Percentiles rank a stretch among this genome's conserved stretches.
These are phyloP conservation scores for Hippopotamus amphibius DNA, from an alignment of 2,113 vertebrate species.

Conservation along the genomic window DNA sequence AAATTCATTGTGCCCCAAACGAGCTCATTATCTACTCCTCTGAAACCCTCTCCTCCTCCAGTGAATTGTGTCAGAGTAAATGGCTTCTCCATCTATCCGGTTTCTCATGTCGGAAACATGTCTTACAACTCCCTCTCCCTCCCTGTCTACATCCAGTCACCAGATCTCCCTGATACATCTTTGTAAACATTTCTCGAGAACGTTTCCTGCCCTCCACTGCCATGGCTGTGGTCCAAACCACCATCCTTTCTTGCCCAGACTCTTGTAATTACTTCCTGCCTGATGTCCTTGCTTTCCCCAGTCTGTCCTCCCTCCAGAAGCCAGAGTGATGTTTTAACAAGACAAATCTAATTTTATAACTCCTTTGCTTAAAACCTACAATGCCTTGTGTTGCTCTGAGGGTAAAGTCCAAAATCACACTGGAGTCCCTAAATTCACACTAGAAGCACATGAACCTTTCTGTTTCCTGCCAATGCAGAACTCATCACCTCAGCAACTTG, in stretches of 20 bases:
- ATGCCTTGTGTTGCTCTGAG: neutral
- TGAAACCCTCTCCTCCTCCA: neutral
- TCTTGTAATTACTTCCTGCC: neutral
- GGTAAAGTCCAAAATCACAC: neutral
- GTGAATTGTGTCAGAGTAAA: rapidly evolving
- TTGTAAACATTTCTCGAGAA: neutral
- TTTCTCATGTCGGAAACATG: neutral
- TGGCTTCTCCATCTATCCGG: neutral
- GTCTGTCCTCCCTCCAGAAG: neutral
- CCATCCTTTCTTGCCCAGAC: neutral
- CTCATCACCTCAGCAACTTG: neutral
- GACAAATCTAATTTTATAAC: neutral
- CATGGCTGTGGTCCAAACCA: neutral
- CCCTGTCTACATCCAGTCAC: neutral
- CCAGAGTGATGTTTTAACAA: neutral
- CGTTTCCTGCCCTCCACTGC: neutral
- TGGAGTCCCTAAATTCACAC: neutral
- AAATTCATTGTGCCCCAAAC: neutral
- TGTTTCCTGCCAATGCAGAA: neutral
- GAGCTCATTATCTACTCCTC: neutral
- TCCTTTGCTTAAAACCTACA: neutral
- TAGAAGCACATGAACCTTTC: neutral
- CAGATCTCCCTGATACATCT: neutral
- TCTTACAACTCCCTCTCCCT: neutral
- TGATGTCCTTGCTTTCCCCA: neutral